Evolutionary conservation across 92 coral and sea anemone genomes (phyloP).

Genomic region (Bergia puertoricense): DNA sequence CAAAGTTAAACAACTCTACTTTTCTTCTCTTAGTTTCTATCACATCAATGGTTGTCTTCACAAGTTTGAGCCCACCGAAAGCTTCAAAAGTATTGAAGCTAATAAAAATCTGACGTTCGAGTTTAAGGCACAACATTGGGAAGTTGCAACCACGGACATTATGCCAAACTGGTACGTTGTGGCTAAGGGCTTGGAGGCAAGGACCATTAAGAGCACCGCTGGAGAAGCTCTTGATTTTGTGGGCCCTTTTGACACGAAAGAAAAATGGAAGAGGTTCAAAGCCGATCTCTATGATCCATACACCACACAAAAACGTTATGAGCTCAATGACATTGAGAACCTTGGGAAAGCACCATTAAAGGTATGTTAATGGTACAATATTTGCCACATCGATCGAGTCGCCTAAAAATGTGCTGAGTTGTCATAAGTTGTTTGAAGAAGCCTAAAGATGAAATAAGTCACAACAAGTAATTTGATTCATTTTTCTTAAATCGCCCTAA

Average conservation of each 20-base stretch:
- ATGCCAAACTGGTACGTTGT: conserved; percentile 95
- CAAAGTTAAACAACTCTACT: no score
- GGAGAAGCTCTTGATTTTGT: conserved; percentile 84
- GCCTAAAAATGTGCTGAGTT: background rate
- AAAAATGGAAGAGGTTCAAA: conserved; percentile 84
- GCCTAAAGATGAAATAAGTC: no score
- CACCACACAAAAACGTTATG: conserved; percentile 72
- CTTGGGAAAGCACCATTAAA: conserved; percentile 20
- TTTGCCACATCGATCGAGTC: background rate
- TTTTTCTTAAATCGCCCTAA: no score
- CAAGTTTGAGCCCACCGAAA: conserved; percentile 62
- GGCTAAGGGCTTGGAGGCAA: conserved; percentile 89
- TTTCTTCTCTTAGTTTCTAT: conserved; percentile 24
- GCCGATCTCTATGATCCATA: conserved; percentile 80
- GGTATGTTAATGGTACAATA: conserved; percentile 11
- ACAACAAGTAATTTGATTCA: no score
- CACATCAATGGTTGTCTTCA: conserved; percentile 57
- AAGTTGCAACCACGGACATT: conserved; percentile 90
- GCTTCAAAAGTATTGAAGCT: conserved; percentile 62
- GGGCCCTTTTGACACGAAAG: conserved; percentile 71
- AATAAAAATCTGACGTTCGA: conserved; percentile 58
- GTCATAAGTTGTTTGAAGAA: background rate
- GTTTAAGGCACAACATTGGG: conserved; percentile 75
- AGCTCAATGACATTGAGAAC: conserved; percentile 60
- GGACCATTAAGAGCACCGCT: conserved; percentile 78